A percentile compares a stretch with the other conserved stretches of the same genome.
Evolutionary conservation across 2,888 invertebrate genomes (phyloP).

Genomic region (Drosophila dives): DNA sequence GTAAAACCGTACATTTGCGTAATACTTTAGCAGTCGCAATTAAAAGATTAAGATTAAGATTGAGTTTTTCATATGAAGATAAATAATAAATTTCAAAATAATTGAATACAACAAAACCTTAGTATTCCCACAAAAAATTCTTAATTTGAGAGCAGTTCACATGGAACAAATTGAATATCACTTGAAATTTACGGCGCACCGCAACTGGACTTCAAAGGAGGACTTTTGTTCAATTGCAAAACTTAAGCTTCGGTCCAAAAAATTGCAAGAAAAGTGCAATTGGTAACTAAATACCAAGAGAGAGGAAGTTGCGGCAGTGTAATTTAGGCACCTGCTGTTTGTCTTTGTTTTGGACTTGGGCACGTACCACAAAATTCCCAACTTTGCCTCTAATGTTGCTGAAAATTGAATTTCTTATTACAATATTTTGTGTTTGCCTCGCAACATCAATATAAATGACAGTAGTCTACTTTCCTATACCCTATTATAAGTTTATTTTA

Average conservation of each 20-base stretch:
- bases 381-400: constrained; percentile 78
- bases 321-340: constrained; percentile 45
- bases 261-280: constrained; percentile 14
- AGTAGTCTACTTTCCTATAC: not conserved
- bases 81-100: too few relatives aligned
- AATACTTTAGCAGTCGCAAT: not conserved
- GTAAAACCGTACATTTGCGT: not conserved
- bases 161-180: not conserved
- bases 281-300: constrained; percentile 1
- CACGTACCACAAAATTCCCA: constrained; percentile 59
- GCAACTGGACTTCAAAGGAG: not conserved
- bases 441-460: constrained; percentile 11
- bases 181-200: not conserved
- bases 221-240: not conserved
- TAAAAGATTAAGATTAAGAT: not conserved
- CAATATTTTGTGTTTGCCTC: constrained; percentile 40
- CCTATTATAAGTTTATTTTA: not conserved
- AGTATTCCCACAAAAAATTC: not conserved
- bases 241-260: not conserved
- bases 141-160: not conserved
- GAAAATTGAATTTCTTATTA: constrained; percentile 82
- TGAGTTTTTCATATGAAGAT: not conserved
- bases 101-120: not conserved
- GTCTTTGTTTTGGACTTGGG: constrained; percentile 30
- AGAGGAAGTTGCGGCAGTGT: constrained; percentile 24